Evolutionary conservation across 2,797 vertebrate species (phyloP), one percentile per base, ranked within the genome.

Genomic region (Crypturellus tataupa): DNA sequence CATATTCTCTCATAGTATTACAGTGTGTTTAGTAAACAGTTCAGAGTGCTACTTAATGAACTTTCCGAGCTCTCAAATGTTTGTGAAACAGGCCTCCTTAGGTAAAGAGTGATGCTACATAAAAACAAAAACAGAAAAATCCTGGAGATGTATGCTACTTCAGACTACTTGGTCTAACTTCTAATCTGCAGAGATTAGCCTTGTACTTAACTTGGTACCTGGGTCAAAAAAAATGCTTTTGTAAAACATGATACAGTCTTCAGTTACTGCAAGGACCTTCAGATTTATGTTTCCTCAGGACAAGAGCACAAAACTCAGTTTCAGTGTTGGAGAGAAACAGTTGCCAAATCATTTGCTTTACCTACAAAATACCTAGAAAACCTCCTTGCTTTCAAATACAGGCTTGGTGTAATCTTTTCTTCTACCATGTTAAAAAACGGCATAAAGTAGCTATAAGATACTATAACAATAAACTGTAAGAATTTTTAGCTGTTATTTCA

Each of bases 101-200:
- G 21, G 15, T 3, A 55, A 67, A 39, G 29, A 24, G 27, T 63
- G 33, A 84, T 78, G 70, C 44, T 71, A 13, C 12, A 15, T 2
- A n/a, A 62, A 46, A 83, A 33, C 3, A 47, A 1, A 47, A 1
- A 68, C 0, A 71, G 39, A 39, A 31, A 37, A 24, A 70, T 56
- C 24, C 12, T 21, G 47, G 49, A 0, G 1, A 68, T 27, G 31
- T 62, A 60, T 62, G 37, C 33, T 13, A 24, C 15, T 44, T 44
- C 24, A 58, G 40, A 6, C 67, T 87, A 10, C n/a, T 7, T 29
- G 44, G 33, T 64, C 5, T 0, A 0, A 40, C 37, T 60, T 49
- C 16, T 11, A 4, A n/a, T 56, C 31, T 56, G 31, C 55, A 56
- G 31, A n/a, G n/a, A 56, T n/a, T n/a, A 19, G 17, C 53, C 9